A percentile compares a stretch with the other conserved stretches of the same genome.
phyloP scores from a whole-genome alignment of 2,797 vertebrate species.

The Brachyalestes nurse region DNA sequence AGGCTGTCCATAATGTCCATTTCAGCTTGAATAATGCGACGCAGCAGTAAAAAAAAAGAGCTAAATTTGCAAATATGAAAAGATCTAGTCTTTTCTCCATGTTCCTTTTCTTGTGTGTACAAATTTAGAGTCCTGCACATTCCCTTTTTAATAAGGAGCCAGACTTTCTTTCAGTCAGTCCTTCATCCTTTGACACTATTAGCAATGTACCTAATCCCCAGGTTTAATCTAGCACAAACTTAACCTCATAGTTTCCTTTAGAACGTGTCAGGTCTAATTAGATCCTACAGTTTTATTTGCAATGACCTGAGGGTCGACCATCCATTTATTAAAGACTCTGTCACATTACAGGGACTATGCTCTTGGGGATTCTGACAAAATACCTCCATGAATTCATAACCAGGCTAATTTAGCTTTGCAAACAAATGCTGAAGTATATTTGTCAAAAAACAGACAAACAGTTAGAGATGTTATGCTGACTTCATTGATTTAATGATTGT shows the following conservation, averaged over 20 bases:
- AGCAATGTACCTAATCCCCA: neutral
- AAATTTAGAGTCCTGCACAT: neutral
- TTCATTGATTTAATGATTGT: no score
- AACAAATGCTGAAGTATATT: neutral
- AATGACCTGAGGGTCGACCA: constrained; percentile 83
- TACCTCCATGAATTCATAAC: neutral
- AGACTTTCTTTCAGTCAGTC: neutral
- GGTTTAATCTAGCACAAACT: constrained; percentile 57
- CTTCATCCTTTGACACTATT: constrained; percentile 10
- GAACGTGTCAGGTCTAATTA: constrained; percentile 82
- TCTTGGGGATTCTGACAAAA: neutral
- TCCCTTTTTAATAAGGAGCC: neutral
- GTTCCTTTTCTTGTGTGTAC: neutral
- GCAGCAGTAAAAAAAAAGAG: neutral
- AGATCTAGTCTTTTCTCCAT: neutral
- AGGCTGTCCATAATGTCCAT: neutral
- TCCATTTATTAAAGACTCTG: constrained; percentile 58
- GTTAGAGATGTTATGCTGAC: no score
- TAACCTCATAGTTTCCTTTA: constrained; percentile 63
- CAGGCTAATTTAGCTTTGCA: neutral
- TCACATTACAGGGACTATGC: constrained; percentile 68
- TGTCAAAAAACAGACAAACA: neutral
- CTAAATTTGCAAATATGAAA: no score
- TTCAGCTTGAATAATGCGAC: neutral
- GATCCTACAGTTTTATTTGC: constrained; percentile 85